A percentile compares a stretch with the other conserved stretches of the same genome.
Evolutionary conservation across 2,888 invertebrate genomes (phyloP).

Genomic region (Protonemura montana): DNA sequence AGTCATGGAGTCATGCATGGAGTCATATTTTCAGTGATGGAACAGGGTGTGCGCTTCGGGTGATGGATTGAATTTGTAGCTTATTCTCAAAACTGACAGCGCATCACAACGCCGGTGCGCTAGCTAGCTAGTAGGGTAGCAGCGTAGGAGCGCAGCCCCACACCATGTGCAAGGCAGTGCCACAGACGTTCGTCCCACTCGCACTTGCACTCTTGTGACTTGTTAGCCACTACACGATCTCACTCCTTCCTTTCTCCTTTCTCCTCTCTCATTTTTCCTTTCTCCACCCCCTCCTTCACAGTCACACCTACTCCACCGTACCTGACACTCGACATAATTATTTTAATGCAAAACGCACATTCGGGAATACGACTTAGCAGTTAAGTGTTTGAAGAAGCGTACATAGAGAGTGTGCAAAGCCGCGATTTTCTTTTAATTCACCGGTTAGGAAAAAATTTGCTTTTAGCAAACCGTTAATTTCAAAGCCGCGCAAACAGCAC

Average conservation of each 20-base stretch:
- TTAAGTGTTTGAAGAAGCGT: slow-evolving; percentile 7
- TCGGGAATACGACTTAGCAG: slow-evolving; percentile 8
- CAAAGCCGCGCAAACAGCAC: background rate
- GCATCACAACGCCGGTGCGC: background rate
- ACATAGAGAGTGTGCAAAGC: background rate
- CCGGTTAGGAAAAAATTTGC: background rate
- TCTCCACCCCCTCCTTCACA: background rate
- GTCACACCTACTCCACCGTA: background rate
- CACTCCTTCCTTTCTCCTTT: background rate
- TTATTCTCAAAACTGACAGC: slow-evolving; percentile 7
- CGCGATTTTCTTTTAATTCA: background rate
- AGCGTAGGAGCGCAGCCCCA: background rate
- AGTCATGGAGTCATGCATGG: no score
- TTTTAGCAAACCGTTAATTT: background rate
- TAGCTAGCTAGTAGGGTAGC: background rate
- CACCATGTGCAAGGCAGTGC: background rate
- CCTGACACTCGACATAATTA: slow-evolving; percentile 29
- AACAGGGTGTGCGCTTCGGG: background rate
- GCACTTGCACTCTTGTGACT: background rate
- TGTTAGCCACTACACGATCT: background rate
- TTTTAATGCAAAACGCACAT: slow-evolving; percentile 27
- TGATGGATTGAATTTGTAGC: slow-evolving; percentile 24
- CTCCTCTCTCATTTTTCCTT: no score
- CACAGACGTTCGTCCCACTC: background rate
- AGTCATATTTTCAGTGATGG: background rate